These are phyloP conservation scores for Hartigia nigra DNA, from an alignment of 2,888 invertebrate species.

Conservation along the genomic window DNA sequence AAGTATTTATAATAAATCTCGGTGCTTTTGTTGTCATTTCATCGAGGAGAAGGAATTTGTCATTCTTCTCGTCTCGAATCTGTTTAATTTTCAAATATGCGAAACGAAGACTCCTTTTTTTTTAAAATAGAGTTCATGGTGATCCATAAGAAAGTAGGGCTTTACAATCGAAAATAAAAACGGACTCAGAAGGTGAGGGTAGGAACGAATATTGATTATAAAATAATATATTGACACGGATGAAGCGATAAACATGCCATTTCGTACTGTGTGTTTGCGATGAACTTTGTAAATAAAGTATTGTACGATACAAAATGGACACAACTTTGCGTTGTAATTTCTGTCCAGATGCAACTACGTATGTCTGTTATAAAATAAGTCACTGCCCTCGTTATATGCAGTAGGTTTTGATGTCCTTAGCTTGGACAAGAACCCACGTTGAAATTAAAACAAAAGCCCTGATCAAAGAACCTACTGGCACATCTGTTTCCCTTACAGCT, in stretches of 20 bases:
- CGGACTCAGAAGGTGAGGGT: not conserved
- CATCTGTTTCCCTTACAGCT: not conserved
- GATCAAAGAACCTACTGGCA: not conserved
- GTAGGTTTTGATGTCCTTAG: too few relatives aligned
- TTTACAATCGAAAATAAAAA: not conserved
- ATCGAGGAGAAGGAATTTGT: not conserved
- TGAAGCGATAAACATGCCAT: not conserved
- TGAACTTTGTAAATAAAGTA: constrained; percentile 8
- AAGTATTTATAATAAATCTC: not conserved
- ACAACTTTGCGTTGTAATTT: not conserved
- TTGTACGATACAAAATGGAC: not conserved
- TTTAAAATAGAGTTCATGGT: not conserved
- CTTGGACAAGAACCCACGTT: not conserved
- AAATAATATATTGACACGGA: not conserved
- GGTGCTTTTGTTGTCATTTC: not conserved
- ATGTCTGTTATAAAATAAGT: not conserved
- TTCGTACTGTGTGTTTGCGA: constrained; percentile 1
- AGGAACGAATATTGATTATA: not conserved
- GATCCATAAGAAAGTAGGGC: not conserved
- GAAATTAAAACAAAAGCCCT: not conserved
- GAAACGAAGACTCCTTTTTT: not conserved
- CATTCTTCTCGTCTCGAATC: not conserved
- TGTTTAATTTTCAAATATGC: not conserved
- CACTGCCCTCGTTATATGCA: not conserved
- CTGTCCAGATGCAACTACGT: not conserved